These are phyloP conservation scores for Horisme vitalbata DNA, from an alignment of 2,888 invertebrate genomes.

Conservation along the genomic window DNA sequence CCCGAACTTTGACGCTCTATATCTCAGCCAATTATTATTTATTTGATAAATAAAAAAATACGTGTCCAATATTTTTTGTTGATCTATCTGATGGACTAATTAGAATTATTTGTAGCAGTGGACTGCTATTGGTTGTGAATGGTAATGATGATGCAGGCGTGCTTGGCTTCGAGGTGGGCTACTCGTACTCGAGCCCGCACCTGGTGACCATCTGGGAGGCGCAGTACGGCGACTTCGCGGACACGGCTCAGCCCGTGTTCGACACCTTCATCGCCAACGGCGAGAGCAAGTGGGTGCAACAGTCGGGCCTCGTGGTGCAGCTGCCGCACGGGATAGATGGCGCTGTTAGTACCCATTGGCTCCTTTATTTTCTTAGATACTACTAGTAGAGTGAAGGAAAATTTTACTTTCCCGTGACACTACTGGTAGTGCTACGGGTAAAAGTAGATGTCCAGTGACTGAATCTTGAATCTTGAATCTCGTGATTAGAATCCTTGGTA, in stretches of 20 bases:
- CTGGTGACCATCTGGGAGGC: slow-evolving; percentile 91
- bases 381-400: too few species aligned
- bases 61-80: too few species aligned
- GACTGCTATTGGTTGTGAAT: background rate
- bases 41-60: too few species aligned
- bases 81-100: too few species aligned
- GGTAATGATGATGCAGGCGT: slow-evolving; percentile 45
- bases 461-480: too few species aligned
- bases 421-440: too few species aligned
- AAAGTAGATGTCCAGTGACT: too few species aligned
- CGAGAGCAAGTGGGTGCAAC: slow-evolving; percentile 92
- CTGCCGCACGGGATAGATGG: slow-evolving; percentile 94
- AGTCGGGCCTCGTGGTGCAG: slow-evolving; percentile 89
- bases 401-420: too few species aligned
- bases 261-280: slow-evolving; percentile 86
- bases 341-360: slow-evolving; percentile 64
- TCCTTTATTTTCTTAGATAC: too few species aligned
- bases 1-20: too few species aligned
- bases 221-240: slow-evolving; percentile 93
- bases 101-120: background rate
- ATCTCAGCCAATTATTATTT: too few species aligned
- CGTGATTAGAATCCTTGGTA: too few species aligned
- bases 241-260: slow-evolving; percentile 86
- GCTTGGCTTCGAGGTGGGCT: slow-evolving; percentile 91
- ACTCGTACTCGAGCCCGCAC: slow-evolving; percentile 89